These are phyloP conservation scores for Argyrosomus japonicus DNA, from an alignment of 2,113 vertebrate genomes.

Conservation along the genomic window DNA sequence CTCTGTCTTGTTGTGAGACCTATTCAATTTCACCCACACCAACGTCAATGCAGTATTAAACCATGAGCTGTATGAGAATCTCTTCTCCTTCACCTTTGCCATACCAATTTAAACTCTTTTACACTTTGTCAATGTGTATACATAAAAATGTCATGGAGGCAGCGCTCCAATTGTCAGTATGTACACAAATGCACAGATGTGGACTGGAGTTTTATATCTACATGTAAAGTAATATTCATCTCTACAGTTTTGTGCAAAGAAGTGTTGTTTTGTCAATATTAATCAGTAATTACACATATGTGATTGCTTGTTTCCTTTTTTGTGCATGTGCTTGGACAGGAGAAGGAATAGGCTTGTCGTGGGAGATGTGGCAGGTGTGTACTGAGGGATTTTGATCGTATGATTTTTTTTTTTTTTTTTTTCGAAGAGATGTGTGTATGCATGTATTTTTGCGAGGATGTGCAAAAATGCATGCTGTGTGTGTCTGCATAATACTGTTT, in stretches of 20 bases:
- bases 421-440: slow-evolving; percentile 43
- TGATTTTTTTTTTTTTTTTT: slow-evolving; percentile 34
- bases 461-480: background rate
- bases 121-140: background rate
- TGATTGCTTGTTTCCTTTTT: slow-evolving; percentile 16
- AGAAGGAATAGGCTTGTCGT: slow-evolving; percentile 3
- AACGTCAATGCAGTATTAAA: background rate
- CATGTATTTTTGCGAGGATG: slow-evolving; percentile 29
- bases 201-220: background rate
- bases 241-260: background rate
- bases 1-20: slow-evolving; percentile 29
- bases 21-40: slow-evolving; percentile 37
- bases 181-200: background rate
- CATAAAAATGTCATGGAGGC: slow-evolving; percentile 1
- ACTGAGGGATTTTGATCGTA: slow-evolving; percentile 33
- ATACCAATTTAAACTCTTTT: background rate
- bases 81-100: slow-evolving; percentile 27
- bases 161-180: background rate
- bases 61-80: slow-evolving; percentile 6
- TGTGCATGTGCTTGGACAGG: slow-evolving; percentile 5
- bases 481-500: slow-evolving; percentile 67
- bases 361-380: slow-evolving; percentile 53
- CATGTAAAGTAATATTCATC: slow-evolving; percentile 2
- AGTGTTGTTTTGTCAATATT: slow-evolving; percentile 5
- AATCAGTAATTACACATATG: slow-evolving; percentile 23